Base-by-base conservation (phyloP, 1,140 invertebrate species). In the Propsilocerus akamusi region DNA sequence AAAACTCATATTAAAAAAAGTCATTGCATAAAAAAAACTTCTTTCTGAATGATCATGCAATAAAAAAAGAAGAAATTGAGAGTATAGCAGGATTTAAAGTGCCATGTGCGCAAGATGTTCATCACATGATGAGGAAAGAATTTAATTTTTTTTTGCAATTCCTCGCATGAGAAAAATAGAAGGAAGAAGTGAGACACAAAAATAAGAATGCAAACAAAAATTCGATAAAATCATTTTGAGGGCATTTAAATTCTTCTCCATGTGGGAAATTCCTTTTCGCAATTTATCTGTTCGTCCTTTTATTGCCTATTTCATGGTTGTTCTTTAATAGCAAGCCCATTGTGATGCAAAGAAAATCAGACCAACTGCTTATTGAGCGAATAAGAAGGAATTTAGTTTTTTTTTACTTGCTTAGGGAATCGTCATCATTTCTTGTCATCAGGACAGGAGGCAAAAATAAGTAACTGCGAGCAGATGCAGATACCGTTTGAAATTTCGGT, bases 401-500 rank as follows among this genome's bases (percentile, higher is more conserved):
- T 37, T 37, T 5, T 5, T 14, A 5, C 20, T 37, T 37, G 28
- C n/a, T n/a, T n/a, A n/a, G n/a, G n/a, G n/a, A 30, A 11, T 30
- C 28, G 10, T 30, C n/a, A 30, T 30, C n/a, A 30, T 30, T 8
- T 6, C n/a, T 30, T n/a, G 28, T 11, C 2, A 30, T 30, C n/a
- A 30, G n/a, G 28, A 3, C 2, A 30, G 28, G 10, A 30, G n/a
- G 28, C 10, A 30, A 11, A 30, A 30, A 37, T 20, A 41, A 17
- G 34, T 41, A 41, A 41, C 17, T 14, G 34, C 22, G 34, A 41
- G 34, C 34, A 41, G 34, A 41, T 41, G 34, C 34, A 41, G 34
- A 41, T 41, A 41, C 34, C 34, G 34, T 41, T 41, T 41, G 17
- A 41, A n/a, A n/a, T n/a, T n/a, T n/a, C n/a, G n/a, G n/a, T n/a